Evolutionary conservation across 1,140 invertebrate genomes (phyloP).

Genomic region (Mycetomoellerius zeteki): DNA sequence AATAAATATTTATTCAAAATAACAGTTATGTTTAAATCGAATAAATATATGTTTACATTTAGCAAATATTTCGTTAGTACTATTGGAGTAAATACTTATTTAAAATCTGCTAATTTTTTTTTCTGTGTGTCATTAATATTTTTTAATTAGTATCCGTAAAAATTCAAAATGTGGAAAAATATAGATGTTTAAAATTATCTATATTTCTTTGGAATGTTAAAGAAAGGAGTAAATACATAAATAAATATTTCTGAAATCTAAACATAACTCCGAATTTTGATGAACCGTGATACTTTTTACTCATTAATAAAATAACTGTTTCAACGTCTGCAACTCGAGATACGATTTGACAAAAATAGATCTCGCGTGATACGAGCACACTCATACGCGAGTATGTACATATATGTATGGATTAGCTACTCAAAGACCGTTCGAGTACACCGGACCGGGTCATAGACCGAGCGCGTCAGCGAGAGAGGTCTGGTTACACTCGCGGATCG

Average conservation of each 20-base stretch:
- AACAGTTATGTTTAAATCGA: too few species aligned
- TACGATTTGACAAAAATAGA: not conserved
- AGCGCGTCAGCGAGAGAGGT: slow-evolving; percentile 15
- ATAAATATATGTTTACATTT: too few species aligned
- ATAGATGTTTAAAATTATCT: not conserved
- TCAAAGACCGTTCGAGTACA: not conserved
- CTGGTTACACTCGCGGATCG: slow-evolving; percentile 39
- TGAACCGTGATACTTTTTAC: too few species aligned
- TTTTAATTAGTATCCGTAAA: not conserved
- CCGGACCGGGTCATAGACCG: slow-evolving; percentile 26
- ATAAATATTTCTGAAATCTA: not conserved
- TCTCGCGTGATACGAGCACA: not conserved
- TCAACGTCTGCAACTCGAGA: not conserved
- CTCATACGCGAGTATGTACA: not conserved
- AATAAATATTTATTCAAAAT: too few species aligned
- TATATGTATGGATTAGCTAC: not conserved
- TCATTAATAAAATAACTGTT: not conserved
- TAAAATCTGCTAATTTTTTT: too few species aligned
- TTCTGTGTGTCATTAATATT: slow-evolving; percentile 38
- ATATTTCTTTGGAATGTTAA: not conserved
- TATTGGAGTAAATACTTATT: too few species aligned
- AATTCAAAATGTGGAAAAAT: not conserved
- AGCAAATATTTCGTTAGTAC: too few species aligned
- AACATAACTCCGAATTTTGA: not conserved
- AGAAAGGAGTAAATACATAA: not conserved